Percentiles rank a stretch among this genome's conserved stretches.
Conservation (phyloP, 2,888 invertebrate genomes). For the Mellilla xanthometata region DNA sequence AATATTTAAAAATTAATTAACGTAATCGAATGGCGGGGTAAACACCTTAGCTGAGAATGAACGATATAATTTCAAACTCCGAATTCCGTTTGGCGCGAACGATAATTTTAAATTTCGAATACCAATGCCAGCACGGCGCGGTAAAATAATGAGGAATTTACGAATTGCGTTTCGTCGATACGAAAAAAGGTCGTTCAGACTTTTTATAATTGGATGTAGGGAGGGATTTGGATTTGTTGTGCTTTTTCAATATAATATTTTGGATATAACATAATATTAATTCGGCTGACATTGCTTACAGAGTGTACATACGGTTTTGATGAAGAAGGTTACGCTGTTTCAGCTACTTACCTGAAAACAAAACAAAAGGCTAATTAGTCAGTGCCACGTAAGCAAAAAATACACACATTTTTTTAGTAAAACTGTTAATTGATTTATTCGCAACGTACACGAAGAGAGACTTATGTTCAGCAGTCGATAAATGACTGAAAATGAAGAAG, state of each 20-base stretch:
- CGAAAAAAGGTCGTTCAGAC: slow-evolving; percentile 18
- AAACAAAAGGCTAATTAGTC: slow-evolving; percentile 27
- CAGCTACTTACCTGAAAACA: slow-evolving; percentile 65
- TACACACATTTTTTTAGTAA: no score
- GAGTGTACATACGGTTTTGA: slow-evolving; percentile 36
- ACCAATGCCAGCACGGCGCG: slow-evolving; percentile 21
- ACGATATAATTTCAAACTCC: slow-evolving; percentile 28
- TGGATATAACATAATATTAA: neutral
- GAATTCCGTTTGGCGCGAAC: slow-evolving; percentile 20
- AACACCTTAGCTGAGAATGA: slow-evolving; percentile 30
- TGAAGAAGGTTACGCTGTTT: slow-evolving; percentile 21
- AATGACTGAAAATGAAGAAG: no score
- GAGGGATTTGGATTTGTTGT: slow-evolving; percentile 22
- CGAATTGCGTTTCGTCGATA: slow-evolving; percentile 20
- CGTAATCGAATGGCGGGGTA: slow-evolving; percentile 39
- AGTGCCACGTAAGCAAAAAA: neutral
- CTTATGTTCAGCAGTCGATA: no score
- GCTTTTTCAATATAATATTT: slow-evolving; percentile 22
- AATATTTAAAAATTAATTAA: slow-evolving; percentile 46
- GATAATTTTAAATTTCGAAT: slow-evolving; percentile 27
- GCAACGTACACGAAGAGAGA: no score
- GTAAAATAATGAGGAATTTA: slow-evolving; percentile 28
- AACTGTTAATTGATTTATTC: no score
- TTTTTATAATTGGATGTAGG: slow-evolving; percentile 24
- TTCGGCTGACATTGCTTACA: neutral